Conservation (phyloP, 2,797 vertebrate genomes). For the Ambastaia sidthimunki region DNA sequence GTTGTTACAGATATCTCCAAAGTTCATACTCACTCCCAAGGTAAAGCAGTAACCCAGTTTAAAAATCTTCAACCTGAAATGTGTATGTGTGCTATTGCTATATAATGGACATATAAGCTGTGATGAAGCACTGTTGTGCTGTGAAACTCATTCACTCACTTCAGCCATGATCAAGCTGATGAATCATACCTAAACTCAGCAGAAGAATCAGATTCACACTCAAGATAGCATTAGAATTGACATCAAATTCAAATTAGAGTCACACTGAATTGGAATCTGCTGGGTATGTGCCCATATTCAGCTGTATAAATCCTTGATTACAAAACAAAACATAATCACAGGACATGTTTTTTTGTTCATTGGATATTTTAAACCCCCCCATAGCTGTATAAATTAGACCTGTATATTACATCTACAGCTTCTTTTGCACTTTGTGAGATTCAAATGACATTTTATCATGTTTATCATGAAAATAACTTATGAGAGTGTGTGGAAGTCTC, state of each 20-base stretch:
- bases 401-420: neutral
- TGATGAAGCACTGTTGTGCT: neutral
- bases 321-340: too few relatives aligned
- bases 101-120: neutral
- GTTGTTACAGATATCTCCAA: constrained; percentile 18
- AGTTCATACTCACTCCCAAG: constrained; percentile 5
- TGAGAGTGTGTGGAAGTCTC: constrained; percentile 7
- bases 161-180: neutral
- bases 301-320: too few relatives aligned
- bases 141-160: neutral
- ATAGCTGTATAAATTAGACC: neutral
- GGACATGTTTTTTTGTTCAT: too few relatives aligned
- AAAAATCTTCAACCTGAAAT: neutral
- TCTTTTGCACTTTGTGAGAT: neutral
- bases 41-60: constrained; percentile 11
- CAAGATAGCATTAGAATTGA: neutral
- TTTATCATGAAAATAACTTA: constrained; percentile 11
- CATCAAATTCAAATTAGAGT: neutral
- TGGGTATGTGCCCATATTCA: neutral
- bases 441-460: constrained; percentile 12
- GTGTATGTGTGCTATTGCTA: neutral
- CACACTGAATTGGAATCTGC: too few relatives aligned
- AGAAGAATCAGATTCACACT: too few relatives aligned
- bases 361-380: neutral
- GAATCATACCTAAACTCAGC: neutral